Evolutionary conservation across 2,113 vertebrate species (phyloP).

Genomic region (Stomatorhinus ivindoensis): DNA sequence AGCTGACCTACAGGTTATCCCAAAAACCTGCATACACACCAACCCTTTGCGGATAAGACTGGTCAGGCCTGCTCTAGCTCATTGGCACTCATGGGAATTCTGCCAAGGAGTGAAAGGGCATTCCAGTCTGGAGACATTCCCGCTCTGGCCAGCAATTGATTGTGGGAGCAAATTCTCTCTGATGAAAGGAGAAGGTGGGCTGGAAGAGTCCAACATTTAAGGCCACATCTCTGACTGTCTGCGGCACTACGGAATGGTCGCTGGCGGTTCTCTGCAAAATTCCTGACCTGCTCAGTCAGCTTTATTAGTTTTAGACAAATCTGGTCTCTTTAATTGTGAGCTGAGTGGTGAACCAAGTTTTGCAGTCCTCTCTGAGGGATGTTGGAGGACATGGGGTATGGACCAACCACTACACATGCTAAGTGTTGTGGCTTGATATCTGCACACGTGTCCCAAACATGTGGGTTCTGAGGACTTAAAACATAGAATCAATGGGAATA

Average conservation of each 20-base stretch:
- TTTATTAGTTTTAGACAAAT: neutral
- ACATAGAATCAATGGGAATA: neutral
- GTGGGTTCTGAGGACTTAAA: neutral
- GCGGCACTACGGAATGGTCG: neutral
- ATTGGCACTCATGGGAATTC: constrained; percentile 51
- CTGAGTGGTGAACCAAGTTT: neutral
- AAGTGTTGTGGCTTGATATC: neutral
- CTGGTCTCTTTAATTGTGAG: neutral
- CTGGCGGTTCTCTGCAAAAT: neutral
- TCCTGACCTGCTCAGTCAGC: neutral
- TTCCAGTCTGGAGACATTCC: constrained; percentile 56
- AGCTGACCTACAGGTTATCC: too few relatives aligned
- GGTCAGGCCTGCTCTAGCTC: constrained; percentile 33
- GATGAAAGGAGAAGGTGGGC: constrained; percentile 1
- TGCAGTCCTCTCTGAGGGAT: neutral
- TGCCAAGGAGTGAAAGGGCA: constrained; percentile 59
- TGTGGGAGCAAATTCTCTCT: constrained; percentile 35
- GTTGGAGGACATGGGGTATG: neutral
- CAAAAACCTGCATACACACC: too few relatives aligned
- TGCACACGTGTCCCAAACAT: neutral
- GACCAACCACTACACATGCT: neutral
- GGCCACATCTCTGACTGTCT: neutral
- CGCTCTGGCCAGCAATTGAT: constrained; percentile 55
- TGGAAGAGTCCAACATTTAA: neutral
- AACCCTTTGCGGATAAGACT: too few relatives aligned